Evolutionary conservation across 2,888 invertebrate species (phyloP), one percentile per base, ranked within the genome.

Genomic region (Notodonta dromedarius): DNA sequence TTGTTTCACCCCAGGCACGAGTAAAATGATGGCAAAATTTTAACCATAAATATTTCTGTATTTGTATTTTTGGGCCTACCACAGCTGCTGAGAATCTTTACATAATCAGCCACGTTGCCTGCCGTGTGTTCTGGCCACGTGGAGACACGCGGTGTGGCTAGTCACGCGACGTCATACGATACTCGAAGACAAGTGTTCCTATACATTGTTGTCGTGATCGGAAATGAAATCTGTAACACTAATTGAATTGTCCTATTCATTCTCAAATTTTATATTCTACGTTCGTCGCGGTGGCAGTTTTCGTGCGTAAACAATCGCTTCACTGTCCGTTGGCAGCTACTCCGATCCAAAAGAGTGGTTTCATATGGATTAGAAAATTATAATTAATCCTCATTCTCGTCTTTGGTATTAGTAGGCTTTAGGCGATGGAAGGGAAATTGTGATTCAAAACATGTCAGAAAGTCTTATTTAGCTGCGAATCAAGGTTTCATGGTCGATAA

Each of bases 21-120:
- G 42, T 61, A 69, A 63, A 69, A 63, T 63, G 58, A 61, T 69
- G 66, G 61, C 70, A 60, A 68, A 71, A 61, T 67, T 65, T 59
- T 59, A 65, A 63, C 54, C 60, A 16, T 60, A 62, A 46, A 54
- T 52, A 66, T 67, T 74, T 66, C 46, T 58, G 57, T 60, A 66
- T 66, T 59, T 54, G 58, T 67, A 53, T 46, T 44, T 53, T 52
- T 14, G 39, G 54, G 71, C 71, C 64, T 71, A 67, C 70, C 61
- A 60, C 64, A 65, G 61, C 59, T 63, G 63, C 62, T 59, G 54
- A 58, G 63, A 67, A 44, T 62, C 62, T 80, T 88, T 87, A 83
- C 79, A 78, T 88, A 89, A 89, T 73, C 57, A 64, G 64, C 79
- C 84, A 85, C 85, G 84, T 84, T 82, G 80, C 71, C 59, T 57